Base-by-base conservation (phyloP, 1,140 invertebrate species). In the Brachionus koreanus region DNA sequence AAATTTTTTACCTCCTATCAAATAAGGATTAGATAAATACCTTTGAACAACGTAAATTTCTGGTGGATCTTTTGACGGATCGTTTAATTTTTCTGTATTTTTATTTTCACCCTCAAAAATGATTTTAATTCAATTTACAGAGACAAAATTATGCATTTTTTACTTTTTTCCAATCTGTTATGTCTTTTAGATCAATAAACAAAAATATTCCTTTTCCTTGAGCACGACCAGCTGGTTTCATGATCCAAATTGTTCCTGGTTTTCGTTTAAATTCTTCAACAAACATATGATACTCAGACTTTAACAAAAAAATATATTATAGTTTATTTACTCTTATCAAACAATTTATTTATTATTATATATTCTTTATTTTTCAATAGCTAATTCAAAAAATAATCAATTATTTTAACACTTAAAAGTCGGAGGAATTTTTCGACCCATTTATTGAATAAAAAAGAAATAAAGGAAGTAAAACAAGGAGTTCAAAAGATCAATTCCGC, bases 101-200 rank as follows among this genome's bases (percentile, higher is more conserved):
- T 74, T 74, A 46, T 74, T 74, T 29, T 74, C 69, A 46, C 69
- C 69, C 69, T 74, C 19, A 5, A 16, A 49, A 49, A 49, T n/a
- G 13, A n/a, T 16, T 49, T n/a, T n/a, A 49, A 49, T 49, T 5
- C 13, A 49, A 49, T 16, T 49, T n/a, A 46, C 3, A 13, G 16
- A 49, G 4, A 49, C 10, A 46, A 46, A 46, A 13, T 13, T 12
- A 12, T 46, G 7, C 16, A 23, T 61, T 16, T 29, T 63, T 79
- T 72, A 88, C 88, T 86, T 89, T 90, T 84, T 89, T 89, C 89
- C 89, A 90, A 83, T 90, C 89, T n/a, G 86, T 88, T 49, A 90
- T 90, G 81, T 90, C 89, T 84, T 89, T 89, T 2, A 90, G 84
- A 83, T 88, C 87, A 39, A 87, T 84, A 83, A 90, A 90, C 9